These are phyloP conservation scores for Rhincodon typus DNA, from an alignment of 2,797 vertebrate genomes.

Conservation along the genomic window DNA sequence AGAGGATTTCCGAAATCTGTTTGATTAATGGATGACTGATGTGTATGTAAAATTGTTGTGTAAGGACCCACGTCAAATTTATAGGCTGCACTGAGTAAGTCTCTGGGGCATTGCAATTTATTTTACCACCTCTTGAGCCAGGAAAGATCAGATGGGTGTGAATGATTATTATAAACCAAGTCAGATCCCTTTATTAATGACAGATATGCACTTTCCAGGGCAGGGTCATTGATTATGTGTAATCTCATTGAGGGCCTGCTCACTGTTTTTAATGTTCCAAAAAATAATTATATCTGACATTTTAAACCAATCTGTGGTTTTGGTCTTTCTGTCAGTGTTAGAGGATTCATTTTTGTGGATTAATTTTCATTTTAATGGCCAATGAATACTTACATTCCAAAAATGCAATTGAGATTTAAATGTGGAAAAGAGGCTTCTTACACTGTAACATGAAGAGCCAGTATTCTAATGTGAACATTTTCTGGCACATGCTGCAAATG, in stretches of 20 bases:
- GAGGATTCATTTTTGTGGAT: no score
- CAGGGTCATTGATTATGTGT: background rate
- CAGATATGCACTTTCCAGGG: background rate
- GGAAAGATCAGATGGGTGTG: background rate
- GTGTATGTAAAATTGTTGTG: background rate
- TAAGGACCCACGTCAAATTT: background rate
- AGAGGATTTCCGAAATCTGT: background rate
- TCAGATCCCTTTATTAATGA: background rate
- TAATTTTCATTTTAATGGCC: no score
- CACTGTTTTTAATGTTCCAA: background rate
- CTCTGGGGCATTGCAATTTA: background rate
- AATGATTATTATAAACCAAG: no score
- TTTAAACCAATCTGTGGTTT: background rate
- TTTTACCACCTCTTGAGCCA: background rate
- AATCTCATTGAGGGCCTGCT: background rate
- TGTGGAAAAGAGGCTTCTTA: no score
- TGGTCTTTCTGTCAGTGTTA: no score
- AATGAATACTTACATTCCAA: no score
- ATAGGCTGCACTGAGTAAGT: background rate
- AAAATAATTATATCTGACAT: background rate
- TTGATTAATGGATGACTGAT: background rate
- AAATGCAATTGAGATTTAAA: no score
- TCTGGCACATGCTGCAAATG: no score
- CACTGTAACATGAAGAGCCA: no score
- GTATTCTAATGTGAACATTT: no score